These are phyloP conservation scores for Autographa pulchrina DNA, from an alignment of 2,888 invertebrate genomes.

Conservation along the genomic window DNA sequence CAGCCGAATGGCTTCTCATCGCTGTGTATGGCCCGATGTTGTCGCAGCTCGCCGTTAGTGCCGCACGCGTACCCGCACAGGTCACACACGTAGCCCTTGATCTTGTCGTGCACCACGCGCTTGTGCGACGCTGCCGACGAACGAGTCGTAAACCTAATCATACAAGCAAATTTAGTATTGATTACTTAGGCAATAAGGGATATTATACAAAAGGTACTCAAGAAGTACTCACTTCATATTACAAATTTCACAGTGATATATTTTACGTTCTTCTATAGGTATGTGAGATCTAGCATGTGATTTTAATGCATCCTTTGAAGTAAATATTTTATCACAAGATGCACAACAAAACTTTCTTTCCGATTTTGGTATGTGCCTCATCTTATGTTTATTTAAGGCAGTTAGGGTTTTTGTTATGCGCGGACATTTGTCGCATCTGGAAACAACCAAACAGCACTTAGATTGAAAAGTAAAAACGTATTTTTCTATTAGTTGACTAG, in stretches of 20 bases:
- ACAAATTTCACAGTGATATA: constrained; percentile 86
- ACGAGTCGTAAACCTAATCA: constrained; percentile 85
- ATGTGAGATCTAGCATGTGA: constrained; percentile 88
- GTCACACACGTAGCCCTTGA: constrained; percentile 89
- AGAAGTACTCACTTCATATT: constrained; percentile 83
- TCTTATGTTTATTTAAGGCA: constrained; percentile 85
- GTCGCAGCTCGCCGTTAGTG: constrained; percentile 88
- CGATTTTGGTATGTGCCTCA: constrained; percentile 87
- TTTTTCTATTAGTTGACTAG: not conserved
- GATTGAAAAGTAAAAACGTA: not conserved
- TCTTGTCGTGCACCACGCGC: constrained; percentile 88
- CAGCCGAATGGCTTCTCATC: constrained; percentile 88
- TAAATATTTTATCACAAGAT: constrained; percentile 85
- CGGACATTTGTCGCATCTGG: constrained; percentile 88
- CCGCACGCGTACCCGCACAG: constrained; percentile 89
- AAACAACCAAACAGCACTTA: constrained; percentile 46
- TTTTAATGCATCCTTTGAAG: constrained; percentile 84
- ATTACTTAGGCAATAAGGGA: not conserved
- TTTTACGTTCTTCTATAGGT: constrained; percentile 87
- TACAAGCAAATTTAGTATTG: not conserved
- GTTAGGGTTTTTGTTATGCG: constrained; percentile 83
- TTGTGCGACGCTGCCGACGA: constrained; percentile 87
- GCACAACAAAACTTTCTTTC: constrained; percentile 84
- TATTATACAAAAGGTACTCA: not conserved
- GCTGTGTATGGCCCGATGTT: constrained; percentile 89